Conservation (phyloP, 35 echinoderm and acorn worm genomes). For the Diadema setosum region DNA sequence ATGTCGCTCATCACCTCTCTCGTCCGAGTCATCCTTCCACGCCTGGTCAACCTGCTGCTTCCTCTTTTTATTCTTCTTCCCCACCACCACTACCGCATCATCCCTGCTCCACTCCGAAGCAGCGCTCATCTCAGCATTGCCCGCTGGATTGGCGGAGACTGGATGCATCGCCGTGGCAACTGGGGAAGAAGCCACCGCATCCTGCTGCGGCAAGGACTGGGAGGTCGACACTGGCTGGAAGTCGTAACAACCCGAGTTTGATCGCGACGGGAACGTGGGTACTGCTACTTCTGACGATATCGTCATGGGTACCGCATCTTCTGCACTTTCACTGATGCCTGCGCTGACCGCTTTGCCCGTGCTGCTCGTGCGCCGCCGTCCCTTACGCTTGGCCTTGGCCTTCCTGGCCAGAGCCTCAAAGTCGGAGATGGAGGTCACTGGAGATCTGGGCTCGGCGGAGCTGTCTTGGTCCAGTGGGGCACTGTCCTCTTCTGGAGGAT, state of each 20-base stretch:
- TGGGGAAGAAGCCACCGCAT: no score
- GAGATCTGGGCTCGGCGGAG: neutral
- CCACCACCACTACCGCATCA: neutral
- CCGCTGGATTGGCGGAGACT: neutral
- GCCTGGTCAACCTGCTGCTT: no score
- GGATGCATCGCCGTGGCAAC: neutral
- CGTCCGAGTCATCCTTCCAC: no score
- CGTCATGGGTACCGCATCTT: neutral
- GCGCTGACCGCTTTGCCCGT: slow-evolving; percentile 19
- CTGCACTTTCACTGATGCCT: slow-evolving; percentile 32
- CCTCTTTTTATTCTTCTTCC: neutral
- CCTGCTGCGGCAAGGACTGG: no score
- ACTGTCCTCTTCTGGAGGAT: slow-evolving; percentile 7
- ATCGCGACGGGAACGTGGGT: neutral
- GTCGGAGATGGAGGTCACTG: neutral
- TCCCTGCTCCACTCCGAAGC: neutral
- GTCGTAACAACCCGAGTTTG: neutral
- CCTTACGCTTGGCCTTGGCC: slow-evolving; percentile 36
- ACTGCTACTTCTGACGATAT: neutral
- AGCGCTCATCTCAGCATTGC: neutral
- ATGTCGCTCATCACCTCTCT: no score
- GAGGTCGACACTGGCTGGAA: neutral
- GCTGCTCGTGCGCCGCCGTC: slow-evolving; percentile 38
- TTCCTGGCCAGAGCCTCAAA: slow-evolving; percentile 13
- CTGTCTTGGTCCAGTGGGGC: neutral